Conservation (phyloP, 2,113 vertebrate genomes). For the Bombycilla garrulus region DNA sequence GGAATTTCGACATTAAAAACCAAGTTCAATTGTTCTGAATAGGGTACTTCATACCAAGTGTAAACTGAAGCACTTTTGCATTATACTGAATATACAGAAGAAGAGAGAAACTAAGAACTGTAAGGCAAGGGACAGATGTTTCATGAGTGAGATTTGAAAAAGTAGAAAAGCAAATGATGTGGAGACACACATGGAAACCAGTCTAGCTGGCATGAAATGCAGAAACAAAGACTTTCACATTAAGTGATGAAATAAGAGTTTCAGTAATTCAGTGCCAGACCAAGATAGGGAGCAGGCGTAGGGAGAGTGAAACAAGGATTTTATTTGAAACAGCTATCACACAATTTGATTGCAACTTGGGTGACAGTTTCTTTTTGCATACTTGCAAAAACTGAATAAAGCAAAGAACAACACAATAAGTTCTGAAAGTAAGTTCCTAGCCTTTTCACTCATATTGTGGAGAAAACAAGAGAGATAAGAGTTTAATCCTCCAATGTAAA, state of each 20-base stretch:
- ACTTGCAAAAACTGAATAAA: not conserved
- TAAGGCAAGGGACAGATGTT: slow-evolving; percentile 49
- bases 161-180: not conserved
- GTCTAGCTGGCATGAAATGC: slow-evolving; percentile 41
- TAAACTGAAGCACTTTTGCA: not conserved
- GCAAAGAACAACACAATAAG: not conserved
- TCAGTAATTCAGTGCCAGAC: slow-evolving; percentile 57
- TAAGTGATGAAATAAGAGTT: slow-evolving; percentile 56
- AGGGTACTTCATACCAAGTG: not conserved
- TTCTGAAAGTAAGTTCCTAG: not conserved
- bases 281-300: slow-evolving; percentile 43
- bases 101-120: not conserved
- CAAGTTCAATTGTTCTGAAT: not conserved
- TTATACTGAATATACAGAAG: slow-evolving; percentile 4
- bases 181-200: slow-evolving; percentile 53
- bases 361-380: not conserved
- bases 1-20: not conserved
- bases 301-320: slow-evolving; percentile 43
- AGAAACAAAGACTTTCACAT: slow-evolving; percentile 51
- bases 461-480: not conserved
- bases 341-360: not conserved
- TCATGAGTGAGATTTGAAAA: slow-evolving; percentile 14
- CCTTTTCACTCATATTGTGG: not conserved
- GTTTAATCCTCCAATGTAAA: not conserved
- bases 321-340: slow-evolving; percentile 66